Evolutionary conservation across 2,888 invertebrate species (phyloP).

Genomic region (Tortricodes alternella): DNA sequence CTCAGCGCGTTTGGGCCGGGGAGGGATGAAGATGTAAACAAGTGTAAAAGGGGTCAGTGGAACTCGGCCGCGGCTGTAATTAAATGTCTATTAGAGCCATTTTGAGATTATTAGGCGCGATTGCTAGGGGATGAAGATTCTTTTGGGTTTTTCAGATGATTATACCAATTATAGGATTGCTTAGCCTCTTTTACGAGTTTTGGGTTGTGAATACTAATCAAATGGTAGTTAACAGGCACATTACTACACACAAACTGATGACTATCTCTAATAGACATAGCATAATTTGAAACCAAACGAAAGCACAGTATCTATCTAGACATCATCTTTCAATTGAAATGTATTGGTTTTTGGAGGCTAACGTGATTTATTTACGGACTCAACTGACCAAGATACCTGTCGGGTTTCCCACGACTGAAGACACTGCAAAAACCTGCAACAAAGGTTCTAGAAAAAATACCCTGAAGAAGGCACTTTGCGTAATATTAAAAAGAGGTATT

Average conservation of each 20-base stretch:
- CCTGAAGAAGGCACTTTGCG: conserved; percentile 54
- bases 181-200: conserved; percentile 49
- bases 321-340: neutral
- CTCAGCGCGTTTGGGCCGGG: conserved; percentile 66
- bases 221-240: conserved; percentile 30
- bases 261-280: no score
- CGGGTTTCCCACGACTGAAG: conserved; percentile 58
- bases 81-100: conserved; percentile 79
- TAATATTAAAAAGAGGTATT: conserved; percentile 60
- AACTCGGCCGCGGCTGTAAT: conserved; percentile 69
- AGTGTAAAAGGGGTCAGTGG: conserved; percentile 83
- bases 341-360: conserved; percentile 21
- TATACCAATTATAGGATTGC: conserved; percentile 56
- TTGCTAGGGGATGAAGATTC: conserved; percentile 59
- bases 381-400: conserved; percentile 38
- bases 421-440: conserved; percentile 57
- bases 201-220: conserved; percentile 45
- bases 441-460: conserved; percentile 47
- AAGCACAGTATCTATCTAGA: neutral
- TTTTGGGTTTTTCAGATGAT: conserved; percentile 61
- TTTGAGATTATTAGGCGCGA: conserved; percentile 73
- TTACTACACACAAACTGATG: conserved; percentile 10
- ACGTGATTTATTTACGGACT: conserved; percentile 48
- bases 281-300: neutral
- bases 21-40: conserved; percentile 82